Percentiles rank a stretch among this genome's conserved stretches.
phyloP scores from a whole-genome alignment of 2,113 vertebrate genomes.

The Desmodus rotundus region DNA sequence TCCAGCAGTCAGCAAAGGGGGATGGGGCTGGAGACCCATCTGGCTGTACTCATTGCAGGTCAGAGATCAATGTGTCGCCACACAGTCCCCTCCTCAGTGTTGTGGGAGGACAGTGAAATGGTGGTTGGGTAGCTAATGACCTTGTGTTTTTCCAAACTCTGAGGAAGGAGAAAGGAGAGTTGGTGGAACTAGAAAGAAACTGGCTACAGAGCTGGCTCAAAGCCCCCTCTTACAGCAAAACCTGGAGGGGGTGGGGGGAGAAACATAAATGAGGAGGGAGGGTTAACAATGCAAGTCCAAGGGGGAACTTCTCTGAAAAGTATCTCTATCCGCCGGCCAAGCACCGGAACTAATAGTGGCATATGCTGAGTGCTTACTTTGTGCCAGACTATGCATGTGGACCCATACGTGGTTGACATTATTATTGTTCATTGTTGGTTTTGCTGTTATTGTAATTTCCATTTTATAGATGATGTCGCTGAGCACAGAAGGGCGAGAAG shows the following conservation, averaged over 20 bases:
- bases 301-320: neutral
- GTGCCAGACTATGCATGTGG: neutral
- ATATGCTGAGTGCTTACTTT: neutral
- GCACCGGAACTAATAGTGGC: neutral
- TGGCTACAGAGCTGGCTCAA: neutral
- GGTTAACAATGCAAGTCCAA: neutral
- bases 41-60: neutral
- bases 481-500: neutral
- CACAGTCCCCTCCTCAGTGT: neutral
- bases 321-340: neutral
- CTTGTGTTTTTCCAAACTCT: neutral
- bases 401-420: neutral
- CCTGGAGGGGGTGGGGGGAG: neutral
- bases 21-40: neutral
- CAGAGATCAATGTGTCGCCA: neutral
- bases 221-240: neutral
- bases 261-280: neutral
- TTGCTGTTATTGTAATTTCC: neutral
- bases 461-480: neutral
- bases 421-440: neutral
- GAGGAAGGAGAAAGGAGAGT: neutral
- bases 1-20: neutral
- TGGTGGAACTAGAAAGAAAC: neutral
- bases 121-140: neutral
- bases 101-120: neutral